Evolutionary conservation across 2,888 invertebrate species (phyloP), one percentile per base, ranked within the genome.

Genomic region (Balanococcus diminutus): DNA sequence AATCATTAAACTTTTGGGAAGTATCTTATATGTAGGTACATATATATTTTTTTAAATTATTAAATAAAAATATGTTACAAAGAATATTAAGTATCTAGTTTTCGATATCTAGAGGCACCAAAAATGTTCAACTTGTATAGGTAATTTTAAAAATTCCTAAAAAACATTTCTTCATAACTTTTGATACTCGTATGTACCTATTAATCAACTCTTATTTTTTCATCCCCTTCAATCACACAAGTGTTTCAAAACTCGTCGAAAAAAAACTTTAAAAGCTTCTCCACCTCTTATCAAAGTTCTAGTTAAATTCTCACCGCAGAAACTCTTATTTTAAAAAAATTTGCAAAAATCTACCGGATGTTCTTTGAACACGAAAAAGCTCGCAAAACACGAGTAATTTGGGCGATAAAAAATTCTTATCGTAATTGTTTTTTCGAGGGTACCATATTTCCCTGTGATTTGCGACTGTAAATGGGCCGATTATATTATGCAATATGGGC

Each of bases 381-480:
- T 28, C 25, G 28, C 28, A 28, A 67, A 67, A 22, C 22, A 11
- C 28, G 22, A 14, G 14, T 67, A 25, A 67, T 56, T 28, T 25
- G 11, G 28, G 14, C 61, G 61, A 67, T 67, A 67, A 67, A 67
- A 67, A 67, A 67, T 67, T 67, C 61, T 67, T 28, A 67, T 67
- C 61, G 16, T 11, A 25, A 67, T 67, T 67, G 61, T 67, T 0
- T 11, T 2, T 67, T 67, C 28, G 28, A 75, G 75, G 75, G 75
- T 32, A 36, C 36, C 6, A 75, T 75, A 75, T 36, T 36, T 32
- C n/a, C 32, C 32, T n/a, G 75, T 32, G 75, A 75, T 75, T 75
- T 32, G 75, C 75, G n/a, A 32, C 32, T 32, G 32, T 2, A 75
- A 75, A 75, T 8, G 32, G 75, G 22, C 3, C 25, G 32, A 75